Evolutionary conservation across 2,888 invertebrate species (phyloP), one percentile per base, ranked within the genome.

Genomic region (Caenorhabditis afra): DNA sequence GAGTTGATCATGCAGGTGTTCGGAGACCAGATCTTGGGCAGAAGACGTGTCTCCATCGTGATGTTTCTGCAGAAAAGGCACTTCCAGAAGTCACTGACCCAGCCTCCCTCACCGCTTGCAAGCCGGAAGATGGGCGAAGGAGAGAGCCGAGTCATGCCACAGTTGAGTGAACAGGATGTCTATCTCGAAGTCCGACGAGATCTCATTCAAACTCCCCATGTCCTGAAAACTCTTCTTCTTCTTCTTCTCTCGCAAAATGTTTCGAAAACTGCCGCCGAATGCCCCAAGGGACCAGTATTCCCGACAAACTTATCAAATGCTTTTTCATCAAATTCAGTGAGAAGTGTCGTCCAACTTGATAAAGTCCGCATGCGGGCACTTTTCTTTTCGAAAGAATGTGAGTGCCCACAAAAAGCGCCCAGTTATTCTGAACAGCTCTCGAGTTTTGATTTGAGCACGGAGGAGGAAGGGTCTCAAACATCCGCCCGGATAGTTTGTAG

Each of bases 1-100:
- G 90, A 90, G 78, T 90, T 90, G 50, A 90, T 88, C 41, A 90
- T 68, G 71, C 90, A 90, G 11, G 88, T 90, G 64, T 90, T 90
- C 1, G 90, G 90, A 12, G 88, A 87, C 90, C 90, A 90, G 61
- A 90, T 88, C 59, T 85, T 79, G 16, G 84, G 74, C 44, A 90
- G 67, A 47, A 82, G 79, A 16, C 81, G 70, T 0, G 88, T 75
- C 77, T 90, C 90, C 88, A 90, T 88, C 14, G 90, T 89, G 57
- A 90, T 90, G 61, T 89, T 90, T 55, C 87, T 81, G 57, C 45
- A 83, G 65, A n/a, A 29, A 7, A 7, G 7, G 3, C 29, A 7
- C 7, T 29, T 29, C 29, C 4, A 3, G 29, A 29, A 29, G 29
- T 7, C 7, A 29, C 29, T 29, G 4, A 29, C 29, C 29, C 7